Base-by-base conservation (phyloP, 1,140 invertebrate genomes). In the Saccostrea echinata region DNA sequence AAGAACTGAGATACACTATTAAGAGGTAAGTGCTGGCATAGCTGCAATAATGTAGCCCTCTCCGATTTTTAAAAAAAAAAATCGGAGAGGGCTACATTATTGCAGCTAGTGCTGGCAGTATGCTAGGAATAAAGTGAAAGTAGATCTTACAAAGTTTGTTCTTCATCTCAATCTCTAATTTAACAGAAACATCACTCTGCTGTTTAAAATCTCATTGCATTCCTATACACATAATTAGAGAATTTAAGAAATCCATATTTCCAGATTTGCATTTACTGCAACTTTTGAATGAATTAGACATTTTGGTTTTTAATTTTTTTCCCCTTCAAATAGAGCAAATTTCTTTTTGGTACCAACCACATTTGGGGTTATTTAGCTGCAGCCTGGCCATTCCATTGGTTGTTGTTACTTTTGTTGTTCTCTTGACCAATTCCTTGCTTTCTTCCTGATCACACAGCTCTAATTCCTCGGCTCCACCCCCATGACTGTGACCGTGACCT, bases 361-460 rank as follows among this genome's bases (percentile, higher is more conserved):
- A 35, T 83, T 83, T 83, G 11, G 81, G 81, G 35, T 83, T 83
- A 51, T 83, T 35, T 8, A 83, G 12, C 2, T 83, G 43, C 27
- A 76, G 27, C 11, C 33, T 76, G 68, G 33, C 68, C 12, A 27
- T 33, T 30, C 68, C 68, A 18, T 76, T 76, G 13, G 13, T 27
- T 11, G 30, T 76, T n/a, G n/a, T n/a, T n/a, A n/a, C n/a, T n/a
- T n/a, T n/a, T n/a, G n/a, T n/a, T 27, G 27, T 27, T 12, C 53
- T 80, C 61, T 89, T 64, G 11, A 91, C 88, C 71, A 91, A 57
- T 12, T 86, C 57, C 61, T 92, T 86, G 43, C 35, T 83, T 24
- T 53, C 52, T 52, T 53, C 81, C 30, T 30, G 16, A 6, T 33
- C 76, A 24, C n/a, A 6, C 2, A 0, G 21, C 12, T 53, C 35